These are phyloP conservation scores for Megalops cyprinoides DNA, from an alignment of 2,797 vertebrate genomes.

Conservation along the genomic window DNA sequence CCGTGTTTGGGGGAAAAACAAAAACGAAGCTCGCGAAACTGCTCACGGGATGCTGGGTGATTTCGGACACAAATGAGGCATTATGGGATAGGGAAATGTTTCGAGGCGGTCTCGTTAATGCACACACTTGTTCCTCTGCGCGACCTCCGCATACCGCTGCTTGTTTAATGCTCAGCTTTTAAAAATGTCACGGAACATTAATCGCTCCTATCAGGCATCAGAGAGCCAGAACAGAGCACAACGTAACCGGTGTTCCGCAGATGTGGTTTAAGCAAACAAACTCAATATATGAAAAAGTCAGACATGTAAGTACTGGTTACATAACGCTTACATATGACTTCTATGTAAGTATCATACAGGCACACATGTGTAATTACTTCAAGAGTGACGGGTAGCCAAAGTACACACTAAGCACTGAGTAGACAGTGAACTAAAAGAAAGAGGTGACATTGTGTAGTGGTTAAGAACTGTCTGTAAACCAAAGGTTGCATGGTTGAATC, in stretches of 20 bases:
- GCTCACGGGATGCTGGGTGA: background rate
- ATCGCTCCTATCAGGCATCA: constrained; percentile 36
- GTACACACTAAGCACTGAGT: too few species aligned
- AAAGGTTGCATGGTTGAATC: too few species aligned
- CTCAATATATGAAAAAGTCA: constrained; percentile 26
- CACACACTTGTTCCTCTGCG: background rate
- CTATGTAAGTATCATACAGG: constrained; percentile 30
- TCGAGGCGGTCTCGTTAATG: background rate
- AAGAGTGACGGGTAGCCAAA: too few species aligned
- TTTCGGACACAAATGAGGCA: constrained; percentile 26
- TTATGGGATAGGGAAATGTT: constrained; percentile 9
- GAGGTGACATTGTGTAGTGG: too few species aligned
- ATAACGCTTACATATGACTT: constrained; percentile 22
- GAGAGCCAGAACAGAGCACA: constrained; percentile 33
- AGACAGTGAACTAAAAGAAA: too few species aligned
- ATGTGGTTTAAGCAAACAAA: constrained; percentile 44
- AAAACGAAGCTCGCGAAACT: background rate
- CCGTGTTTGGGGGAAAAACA: constrained; percentile 35
- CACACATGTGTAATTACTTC: too few species aligned
- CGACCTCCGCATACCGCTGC: background rate
- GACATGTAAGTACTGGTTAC: background rate
- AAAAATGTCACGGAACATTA: constrained; percentile 11
- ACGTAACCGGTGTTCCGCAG: background rate
- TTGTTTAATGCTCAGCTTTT: background rate
- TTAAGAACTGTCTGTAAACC: too few species aligned